Conservation (phyloP, 1,140 invertebrate genomes). For the Brachionus calyciflorus region DNA sequence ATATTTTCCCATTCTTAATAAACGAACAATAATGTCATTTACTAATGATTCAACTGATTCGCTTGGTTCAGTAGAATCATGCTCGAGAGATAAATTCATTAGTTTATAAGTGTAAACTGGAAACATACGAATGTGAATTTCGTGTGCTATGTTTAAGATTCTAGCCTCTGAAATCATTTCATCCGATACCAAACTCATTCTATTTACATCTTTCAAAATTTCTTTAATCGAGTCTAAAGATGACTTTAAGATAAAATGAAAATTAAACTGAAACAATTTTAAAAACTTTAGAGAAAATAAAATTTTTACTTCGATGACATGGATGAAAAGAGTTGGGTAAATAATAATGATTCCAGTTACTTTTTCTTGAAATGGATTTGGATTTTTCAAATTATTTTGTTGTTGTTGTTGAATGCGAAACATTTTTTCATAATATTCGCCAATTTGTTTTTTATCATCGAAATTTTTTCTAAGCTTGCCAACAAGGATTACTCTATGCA, state of each 20-base stretch:
- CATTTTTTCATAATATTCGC: constrained; percentile 43
- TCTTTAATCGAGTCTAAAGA: constrained; percentile 33
- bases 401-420: constrained; percentile 42
- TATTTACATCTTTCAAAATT: constrained; percentile 16
- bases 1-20: constrained; percentile 43
- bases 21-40: constrained; percentile 13
- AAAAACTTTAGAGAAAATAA: background rate
- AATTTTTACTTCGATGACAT: constrained; percentile 29
- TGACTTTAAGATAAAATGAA: background rate
- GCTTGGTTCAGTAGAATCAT: constrained; percentile 37
- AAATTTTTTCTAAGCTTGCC: constrained; percentile 31
- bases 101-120: constrained; percentile 37
- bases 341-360: constrained; percentile 37
- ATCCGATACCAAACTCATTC: background rate
- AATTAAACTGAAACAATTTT: no score
- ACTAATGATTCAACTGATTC: constrained; percentile 18
- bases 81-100: constrained; percentile 41
- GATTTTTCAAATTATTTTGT: constrained; percentile 8
- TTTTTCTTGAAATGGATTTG: constrained; percentile 23
- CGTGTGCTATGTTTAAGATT: constrained; percentile 21
- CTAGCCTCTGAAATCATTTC: constrained; percentile 12
- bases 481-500: constrained; percentile 43
- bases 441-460: constrained; percentile 26
- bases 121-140: constrained; percentile 35
- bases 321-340: constrained; percentile 28